phyloP scores from a whole-genome alignment of 2,113 vertebrate genomes.

The Malurus elegans region DNA sequence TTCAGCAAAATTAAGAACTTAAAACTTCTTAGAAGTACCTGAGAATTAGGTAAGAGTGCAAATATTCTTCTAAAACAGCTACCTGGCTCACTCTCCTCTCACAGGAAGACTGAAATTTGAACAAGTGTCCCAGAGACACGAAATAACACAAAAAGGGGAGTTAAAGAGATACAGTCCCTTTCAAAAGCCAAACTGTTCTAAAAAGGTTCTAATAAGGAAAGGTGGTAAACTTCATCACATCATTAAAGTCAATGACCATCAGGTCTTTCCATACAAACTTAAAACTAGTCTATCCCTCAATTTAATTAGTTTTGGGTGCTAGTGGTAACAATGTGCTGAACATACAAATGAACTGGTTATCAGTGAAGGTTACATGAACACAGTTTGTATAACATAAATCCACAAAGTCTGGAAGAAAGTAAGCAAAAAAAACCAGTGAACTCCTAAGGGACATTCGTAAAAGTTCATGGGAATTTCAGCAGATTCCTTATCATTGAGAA shows the following conservation, averaged over 20 bases:
- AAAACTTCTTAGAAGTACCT: neutral
- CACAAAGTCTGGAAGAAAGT: conserved; percentile 13
- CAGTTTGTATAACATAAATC: conserved; percentile 35
- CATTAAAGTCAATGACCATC: neutral
- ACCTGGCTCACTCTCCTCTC: neutral
- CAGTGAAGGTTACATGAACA: conserved; percentile 12
- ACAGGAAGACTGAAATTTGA: neutral
- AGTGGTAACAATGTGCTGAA: neutral
- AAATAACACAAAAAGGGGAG: neutral
- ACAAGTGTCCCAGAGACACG: neutral
- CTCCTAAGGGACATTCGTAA: conserved; percentile 1
- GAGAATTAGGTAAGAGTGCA: neutral
- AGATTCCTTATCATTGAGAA: conserved; percentile 4
- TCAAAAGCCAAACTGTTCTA: neutral
- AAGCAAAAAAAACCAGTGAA: conserved; percentile 55
- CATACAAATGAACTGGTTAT: neutral
- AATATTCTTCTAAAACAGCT: neutral
- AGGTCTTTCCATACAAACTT: neutral
- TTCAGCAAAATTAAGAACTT: neutral
- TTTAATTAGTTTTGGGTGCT: neutral
- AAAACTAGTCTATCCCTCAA: neutral
- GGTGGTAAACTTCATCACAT: neutral
- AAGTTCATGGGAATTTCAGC: conserved; percentile 40
- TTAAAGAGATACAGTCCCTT: neutral
- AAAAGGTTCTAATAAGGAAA: neutral